Percentiles rank a stretch among this genome's conserved stretches.
Conservation (phyloP, 2,113 vertebrate species). For the Aegotheles bennettii region DNA sequence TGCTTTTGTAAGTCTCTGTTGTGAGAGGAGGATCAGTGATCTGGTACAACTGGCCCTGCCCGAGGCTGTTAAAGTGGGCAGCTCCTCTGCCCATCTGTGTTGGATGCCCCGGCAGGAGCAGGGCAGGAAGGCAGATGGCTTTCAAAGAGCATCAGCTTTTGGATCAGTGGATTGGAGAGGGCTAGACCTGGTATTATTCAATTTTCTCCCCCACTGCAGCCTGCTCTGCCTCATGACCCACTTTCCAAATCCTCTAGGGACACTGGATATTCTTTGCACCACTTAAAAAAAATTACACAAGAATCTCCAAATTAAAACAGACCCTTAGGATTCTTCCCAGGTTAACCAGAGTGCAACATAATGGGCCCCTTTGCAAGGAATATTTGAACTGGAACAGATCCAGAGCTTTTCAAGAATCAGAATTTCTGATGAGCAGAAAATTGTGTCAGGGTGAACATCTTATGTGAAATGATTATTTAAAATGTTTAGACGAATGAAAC, state of each 20-base stretch:
- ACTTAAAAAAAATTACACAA: not conserved
- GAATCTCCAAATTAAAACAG: not conserved
- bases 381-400: not conserved
- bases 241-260: not conserved
- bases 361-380: not conserved
- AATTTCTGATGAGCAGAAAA: conserved; percentile 1
- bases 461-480: not conserved
- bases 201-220: not conserved
- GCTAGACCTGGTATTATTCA: not conserved
- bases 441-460: not conserved
- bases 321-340: not conserved
- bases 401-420: not conserved
- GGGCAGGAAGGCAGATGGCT: not conserved
- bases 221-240: not conserved
- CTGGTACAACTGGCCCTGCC: not conserved
- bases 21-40: not conserved
- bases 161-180: not conserved
- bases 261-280: not conserved
- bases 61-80: not conserved
- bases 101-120: not conserved
- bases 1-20: not conserved
- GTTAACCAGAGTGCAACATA: not conserved
- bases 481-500: not conserved
- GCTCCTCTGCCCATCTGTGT: not conserved
- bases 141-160: not conserved